Conservation (phyloP, 1,140 invertebrate species). For the Diuraphis noxia region DNA sequence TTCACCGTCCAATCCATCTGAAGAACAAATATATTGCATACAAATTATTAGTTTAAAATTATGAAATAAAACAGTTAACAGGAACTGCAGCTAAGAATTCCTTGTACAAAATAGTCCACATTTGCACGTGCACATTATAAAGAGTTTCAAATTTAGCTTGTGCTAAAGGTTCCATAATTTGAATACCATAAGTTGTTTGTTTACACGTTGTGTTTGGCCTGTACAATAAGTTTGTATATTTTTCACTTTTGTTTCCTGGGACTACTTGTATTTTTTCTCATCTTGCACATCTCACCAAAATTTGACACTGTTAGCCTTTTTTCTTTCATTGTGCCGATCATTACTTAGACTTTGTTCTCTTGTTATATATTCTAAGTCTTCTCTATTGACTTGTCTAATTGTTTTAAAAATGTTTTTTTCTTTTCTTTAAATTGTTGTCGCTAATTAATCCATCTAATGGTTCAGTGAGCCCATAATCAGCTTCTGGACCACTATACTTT, state of each 20-base stretch:
- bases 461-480: not conserved
- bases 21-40: not conserved
- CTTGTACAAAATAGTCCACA: not conserved
- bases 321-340: not conserved
- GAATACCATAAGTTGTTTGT: not conserved
- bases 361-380: not conserved
- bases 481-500: not conserved
- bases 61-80: not conserved
- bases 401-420: not conserved
- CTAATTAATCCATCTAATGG: not conserved
- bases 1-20: not conserved
- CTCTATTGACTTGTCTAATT: not conserved
- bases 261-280: not conserved
- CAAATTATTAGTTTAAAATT: not conserved
- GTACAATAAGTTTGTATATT: slow-evolving; percentile 10
- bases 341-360: slow-evolving; percentile 13
- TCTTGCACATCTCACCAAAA: slow-evolving; percentile 22
- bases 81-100: not conserved
- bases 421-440: not conserved
- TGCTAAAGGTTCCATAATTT: slow-evolving; percentile 8
- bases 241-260: too few relatives aligned
- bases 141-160: not conserved
- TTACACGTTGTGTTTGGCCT: not conserved
- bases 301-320: slow-evolving; percentile 19
- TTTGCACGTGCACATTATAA: not conserved